Conservation (phyloP, 2,888 invertebrate species). For the Pristionchus mayeri region DNA sequence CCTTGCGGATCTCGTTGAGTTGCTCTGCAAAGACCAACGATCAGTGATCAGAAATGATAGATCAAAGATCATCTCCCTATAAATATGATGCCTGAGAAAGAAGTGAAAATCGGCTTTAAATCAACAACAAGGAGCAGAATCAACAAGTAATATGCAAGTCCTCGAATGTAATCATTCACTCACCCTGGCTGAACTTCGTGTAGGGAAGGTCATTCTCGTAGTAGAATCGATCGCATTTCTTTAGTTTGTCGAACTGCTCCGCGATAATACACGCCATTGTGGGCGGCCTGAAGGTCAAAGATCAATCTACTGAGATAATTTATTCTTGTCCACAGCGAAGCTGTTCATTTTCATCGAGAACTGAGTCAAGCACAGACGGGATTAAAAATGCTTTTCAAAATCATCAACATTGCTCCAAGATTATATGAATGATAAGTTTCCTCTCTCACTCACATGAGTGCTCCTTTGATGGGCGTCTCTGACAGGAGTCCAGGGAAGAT, state of each 20-base stretch:
- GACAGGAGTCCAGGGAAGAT: slow-evolving; percentile 95
- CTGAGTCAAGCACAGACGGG: too few species aligned
- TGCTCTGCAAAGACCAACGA: slow-evolving; percentile 79
- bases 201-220: slow-evolving; percentile 69
- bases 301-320: too few species aligned
- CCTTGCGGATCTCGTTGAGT: slow-evolving; percentile 87
- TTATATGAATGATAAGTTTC: background rate
- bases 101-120: background rate
- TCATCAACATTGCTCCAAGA: too few species aligned
- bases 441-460: slow-evolving; percentile 47
- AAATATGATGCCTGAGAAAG: background rate
- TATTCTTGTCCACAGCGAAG: background rate
- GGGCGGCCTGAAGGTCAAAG: slow-evolving; percentile 78
- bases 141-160: too few species aligned
- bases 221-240: slow-evolving; percentile 91
- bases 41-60: too few species aligned
- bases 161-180: too few species aligned
- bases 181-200: slow-evolving; percentile 64
- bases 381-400: too few species aligned
- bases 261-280: slow-evolving; percentile 95
- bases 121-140: too few species aligned
- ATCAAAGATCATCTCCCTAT: background rate
- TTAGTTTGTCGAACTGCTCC: slow-evolving; percentile 82
- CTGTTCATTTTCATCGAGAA: too few species aligned
- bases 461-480: slow-evolving; percentile 78